These are phyloP conservation scores for Cnemophilus loriae DNA, from an alignment of 2,113 vertebrate species.

Conservation along the genomic window DNA sequence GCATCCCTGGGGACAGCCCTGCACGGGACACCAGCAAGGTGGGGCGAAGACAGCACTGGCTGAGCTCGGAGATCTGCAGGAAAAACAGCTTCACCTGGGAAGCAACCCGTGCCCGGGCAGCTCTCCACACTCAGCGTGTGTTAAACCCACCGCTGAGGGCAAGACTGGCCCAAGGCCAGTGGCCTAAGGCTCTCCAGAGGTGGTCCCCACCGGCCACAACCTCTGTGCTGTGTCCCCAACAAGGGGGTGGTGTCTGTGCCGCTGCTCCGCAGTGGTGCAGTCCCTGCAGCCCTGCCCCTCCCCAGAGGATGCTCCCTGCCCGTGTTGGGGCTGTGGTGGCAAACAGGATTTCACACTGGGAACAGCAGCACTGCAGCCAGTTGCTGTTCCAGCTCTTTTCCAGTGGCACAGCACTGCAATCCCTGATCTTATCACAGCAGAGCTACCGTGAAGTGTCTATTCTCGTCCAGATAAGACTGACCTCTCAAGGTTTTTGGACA, in stretches of 20 bases:
- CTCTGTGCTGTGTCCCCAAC: neutral
- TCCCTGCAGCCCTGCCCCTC: neutral
- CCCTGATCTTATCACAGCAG: neutral
- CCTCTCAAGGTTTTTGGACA: neutral
- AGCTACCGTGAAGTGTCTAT: neutral
- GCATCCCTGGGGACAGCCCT: neutral
- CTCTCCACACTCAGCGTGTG: neutral
- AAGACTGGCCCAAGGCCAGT: neutral
- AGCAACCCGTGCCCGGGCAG: neutral
- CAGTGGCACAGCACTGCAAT: neutral
- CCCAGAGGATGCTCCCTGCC: neutral
- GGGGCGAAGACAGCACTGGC: accelerated
- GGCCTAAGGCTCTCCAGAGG: neutral
- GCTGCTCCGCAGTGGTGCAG: neutral
- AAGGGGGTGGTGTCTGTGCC: neutral
- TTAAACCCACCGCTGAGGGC: neutral
- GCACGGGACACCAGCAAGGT: neutral
- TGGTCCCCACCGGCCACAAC: neutral
- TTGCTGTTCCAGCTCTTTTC: neutral
- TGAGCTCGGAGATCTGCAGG: neutral
- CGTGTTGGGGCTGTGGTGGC: neutral
- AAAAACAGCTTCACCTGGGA: neutral
- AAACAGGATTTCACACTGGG: neutral
- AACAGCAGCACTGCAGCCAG: neutral
- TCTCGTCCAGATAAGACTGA: neutral